These are phyloP conservation scores for Elymnias hypermnestra DNA, from an alignment of 1,140 invertebrate genomes.

Conservation along the genomic window DNA sequence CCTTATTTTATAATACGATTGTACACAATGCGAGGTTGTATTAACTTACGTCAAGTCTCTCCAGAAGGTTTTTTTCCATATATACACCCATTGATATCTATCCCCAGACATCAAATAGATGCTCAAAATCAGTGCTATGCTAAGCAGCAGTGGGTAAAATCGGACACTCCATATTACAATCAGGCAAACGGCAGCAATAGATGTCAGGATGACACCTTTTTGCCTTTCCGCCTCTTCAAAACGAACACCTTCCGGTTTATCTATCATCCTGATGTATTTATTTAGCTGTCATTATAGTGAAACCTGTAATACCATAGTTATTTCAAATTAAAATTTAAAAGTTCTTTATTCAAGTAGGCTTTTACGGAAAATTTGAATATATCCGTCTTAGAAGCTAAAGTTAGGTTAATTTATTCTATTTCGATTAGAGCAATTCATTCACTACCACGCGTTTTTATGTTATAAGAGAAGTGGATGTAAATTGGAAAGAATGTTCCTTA, in stretches of 20 bases:
- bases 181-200: slow-evolving; percentile 27
- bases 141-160: slow-evolving; percentile 26
- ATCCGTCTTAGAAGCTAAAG: too few species aligned
- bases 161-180: slow-evolving; percentile 38
- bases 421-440: too few species aligned
- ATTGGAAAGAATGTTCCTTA: too few species aligned
- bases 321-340: not conserved
- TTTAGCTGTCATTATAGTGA: slow-evolving; percentile 4
- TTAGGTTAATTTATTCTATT: too few species aligned
- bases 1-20: too few species aligned
- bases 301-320: not conserved
- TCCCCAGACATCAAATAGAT: slow-evolving; percentile 54
- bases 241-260: slow-evolving; percentile 49
- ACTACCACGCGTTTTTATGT: too few species aligned
- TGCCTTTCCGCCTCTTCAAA: slow-evolving; percentile 59
- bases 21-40: too few species aligned
- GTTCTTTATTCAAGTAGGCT: too few species aligned
- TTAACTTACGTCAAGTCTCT: slow-evolving; percentile 59
- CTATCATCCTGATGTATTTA: slow-evolving; percentile 35
- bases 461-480: too few species aligned
- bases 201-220: slow-evolving; percentile 37
- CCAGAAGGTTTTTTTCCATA: slow-evolving; percentile 58
- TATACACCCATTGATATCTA: slow-evolving; percentile 64
- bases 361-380: too few species aligned
- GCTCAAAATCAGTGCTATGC: slow-evolving; percentile 28